Evolutionary conservation across 2,888 invertebrate species (phyloP).

Genomic region (Neuroscelio doddi): DNA sequence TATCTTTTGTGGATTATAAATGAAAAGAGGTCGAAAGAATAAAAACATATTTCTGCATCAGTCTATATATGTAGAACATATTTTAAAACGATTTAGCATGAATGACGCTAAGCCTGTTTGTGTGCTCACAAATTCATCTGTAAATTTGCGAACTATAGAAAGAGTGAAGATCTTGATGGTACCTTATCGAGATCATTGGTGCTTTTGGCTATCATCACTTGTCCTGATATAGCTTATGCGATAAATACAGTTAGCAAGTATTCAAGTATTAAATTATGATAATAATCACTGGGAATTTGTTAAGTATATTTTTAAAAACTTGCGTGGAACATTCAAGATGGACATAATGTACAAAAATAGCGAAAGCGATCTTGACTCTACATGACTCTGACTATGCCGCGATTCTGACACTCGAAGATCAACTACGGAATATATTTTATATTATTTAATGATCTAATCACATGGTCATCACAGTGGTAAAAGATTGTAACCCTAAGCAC

Average conservation of each 20-base stretch:
- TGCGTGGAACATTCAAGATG: constrained; percentile 13
- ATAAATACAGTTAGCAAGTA: constrained; percentile 42
- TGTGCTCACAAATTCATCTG: constrained; percentile 23
- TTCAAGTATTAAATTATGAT: constrained; percentile 21
- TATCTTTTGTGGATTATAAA: constrained; percentile 29
- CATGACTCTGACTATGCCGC: too few relatives aligned
- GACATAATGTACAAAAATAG: constrained; percentile 35
- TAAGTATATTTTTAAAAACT: constrained; percentile 39
- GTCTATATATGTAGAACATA: constrained; percentile 19
- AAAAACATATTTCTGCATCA: constrained; percentile 37
- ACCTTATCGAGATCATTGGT: constrained; percentile 35
- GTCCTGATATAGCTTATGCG: constrained; percentile 43
- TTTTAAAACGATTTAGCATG: constrained; percentile 31
- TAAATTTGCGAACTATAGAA: not conserved
- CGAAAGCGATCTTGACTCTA: constrained; percentile 24
- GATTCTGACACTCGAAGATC: constrained; percentile 45
- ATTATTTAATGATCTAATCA: constrained; percentile 13
- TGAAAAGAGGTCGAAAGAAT: constrained; percentile 8
- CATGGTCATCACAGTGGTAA: constrained; percentile 21
- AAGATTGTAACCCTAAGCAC: constrained; percentile 20
- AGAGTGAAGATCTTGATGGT: not conserved
- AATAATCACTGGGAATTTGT: constrained; percentile 43
- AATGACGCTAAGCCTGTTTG: constrained; percentile 23
- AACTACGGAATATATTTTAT: constrained; percentile 40
- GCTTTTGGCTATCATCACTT: constrained; percentile 26